Percentiles rank a stretch among this genome's conserved stretches.
phyloP scores from a whole-genome alignment of 2,888 invertebrate species.

The Sinopyrophorus schimmeli region DNA sequence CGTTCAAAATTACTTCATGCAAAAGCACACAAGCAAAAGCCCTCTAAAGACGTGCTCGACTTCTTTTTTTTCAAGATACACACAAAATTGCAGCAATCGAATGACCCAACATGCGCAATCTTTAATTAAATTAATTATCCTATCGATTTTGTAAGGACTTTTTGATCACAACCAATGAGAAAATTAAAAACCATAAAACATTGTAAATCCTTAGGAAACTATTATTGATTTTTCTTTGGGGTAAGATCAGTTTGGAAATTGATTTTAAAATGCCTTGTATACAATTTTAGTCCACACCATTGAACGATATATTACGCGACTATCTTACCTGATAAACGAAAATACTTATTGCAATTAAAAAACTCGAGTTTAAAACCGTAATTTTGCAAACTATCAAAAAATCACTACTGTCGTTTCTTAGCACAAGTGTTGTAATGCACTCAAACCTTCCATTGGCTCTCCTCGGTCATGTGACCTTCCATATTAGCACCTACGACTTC shows the following conservation, averaged over 20 bases:
- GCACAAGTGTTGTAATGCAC: constrained; percentile 45
- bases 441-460: constrained; percentile 43
- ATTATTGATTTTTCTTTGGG: constrained; percentile 15
- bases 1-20: constrained; percentile 18
- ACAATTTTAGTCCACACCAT: neutral
- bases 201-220: neutral
- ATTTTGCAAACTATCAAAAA: constrained; percentile 17
- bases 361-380: constrained; percentile 3
- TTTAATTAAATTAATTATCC: too few relatives aligned
- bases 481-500: too few relatives aligned
- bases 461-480: constrained; percentile 44
- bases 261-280: neutral
- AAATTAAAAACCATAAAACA: too few relatives aligned
- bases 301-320: neutral
- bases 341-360: constrained; percentile 9
- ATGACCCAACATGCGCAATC: constrained; percentile 14
- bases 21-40: constrained; percentile 27
- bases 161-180: too few relatives aligned
- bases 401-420: constrained; percentile 27
- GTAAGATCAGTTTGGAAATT: too few relatives aligned
- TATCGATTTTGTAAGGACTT: too few relatives aligned
- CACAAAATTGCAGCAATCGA: constrained; percentile 9
- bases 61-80: constrained; percentile 10
- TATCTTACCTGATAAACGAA: constrained; percentile 17
- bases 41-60: constrained; percentile 16